Percentiles rank a stretch among this genome's conserved stretches.
phyloP scores from a whole-genome alignment of 2,797 vertebrate genomes.

The Anguilla marmorata region DNA sequence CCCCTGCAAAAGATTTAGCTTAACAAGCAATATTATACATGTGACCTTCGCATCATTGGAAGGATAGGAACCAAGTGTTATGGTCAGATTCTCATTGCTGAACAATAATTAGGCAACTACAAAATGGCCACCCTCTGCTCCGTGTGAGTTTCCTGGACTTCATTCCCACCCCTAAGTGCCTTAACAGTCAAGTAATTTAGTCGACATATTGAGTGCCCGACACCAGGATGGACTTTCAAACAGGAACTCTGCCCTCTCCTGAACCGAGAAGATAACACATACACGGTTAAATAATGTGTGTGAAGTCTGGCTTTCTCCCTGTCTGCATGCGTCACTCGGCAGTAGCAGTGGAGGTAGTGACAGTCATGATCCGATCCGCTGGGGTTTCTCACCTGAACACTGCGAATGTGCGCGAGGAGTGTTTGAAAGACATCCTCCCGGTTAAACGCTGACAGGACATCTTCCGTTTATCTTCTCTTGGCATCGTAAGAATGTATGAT shows the following conservation, averaged over 20 bases:
- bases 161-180: background rate
- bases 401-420: background rate
- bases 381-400: background rate
- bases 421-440: background rate
- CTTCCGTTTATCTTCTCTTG: background rate
- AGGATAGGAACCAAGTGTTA: background rate
- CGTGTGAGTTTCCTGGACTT: background rate
- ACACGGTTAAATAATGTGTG: background rate
- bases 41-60: background rate
- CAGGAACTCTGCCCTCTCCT: background rate
- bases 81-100: background rate
- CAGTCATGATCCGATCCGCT: background rate
- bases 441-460: background rate
- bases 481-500: background rate
- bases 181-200: background rate
- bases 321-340: background rate
- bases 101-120: background rate
- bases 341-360: background rate
- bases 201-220: too few species aligned
- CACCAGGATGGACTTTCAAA: background rate
- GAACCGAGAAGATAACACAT: background rate
- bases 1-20: background rate
- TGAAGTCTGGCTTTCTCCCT: background rate
- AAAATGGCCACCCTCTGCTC: background rate
- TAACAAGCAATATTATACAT: background rate